These are phyloP conservation scores for Sternarchorhynchus goeldii DNA, from an alignment of 2,797 vertebrate genomes.

Conservation along the genomic window DNA sequence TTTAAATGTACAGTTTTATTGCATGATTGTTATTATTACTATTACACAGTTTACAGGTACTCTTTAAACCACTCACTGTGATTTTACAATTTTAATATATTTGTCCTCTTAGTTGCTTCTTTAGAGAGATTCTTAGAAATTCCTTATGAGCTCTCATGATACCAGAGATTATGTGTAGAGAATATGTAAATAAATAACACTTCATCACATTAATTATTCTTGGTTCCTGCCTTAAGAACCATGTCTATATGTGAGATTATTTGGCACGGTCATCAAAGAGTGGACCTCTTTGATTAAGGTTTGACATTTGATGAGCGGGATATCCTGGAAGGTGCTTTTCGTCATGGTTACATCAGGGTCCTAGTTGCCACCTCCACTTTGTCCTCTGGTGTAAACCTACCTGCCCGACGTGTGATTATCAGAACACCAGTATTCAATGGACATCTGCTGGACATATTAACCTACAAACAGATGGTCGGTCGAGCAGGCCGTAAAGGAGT, in stretches of 20 bases:
- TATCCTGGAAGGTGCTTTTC: conserved; percentile 91
- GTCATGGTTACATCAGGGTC: conserved; percentile 85
- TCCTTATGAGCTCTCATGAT: background rate
- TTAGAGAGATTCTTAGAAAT: too few relatives aligned
- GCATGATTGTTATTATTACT: background rate
- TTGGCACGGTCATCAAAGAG: background rate
- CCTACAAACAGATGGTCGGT: conserved; percentile 97
- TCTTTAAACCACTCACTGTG: background rate
- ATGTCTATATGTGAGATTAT: background rate
- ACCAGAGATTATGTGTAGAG: background rate
- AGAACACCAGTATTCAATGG: conserved; percentile 90
- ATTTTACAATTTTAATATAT: too few relatives aligned
- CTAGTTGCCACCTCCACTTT: conserved; percentile 93
- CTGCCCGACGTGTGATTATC: conserved; percentile 92
- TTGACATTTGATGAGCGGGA: conserved; percentile 96
- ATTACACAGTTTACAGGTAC: background rate
- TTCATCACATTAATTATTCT: too few relatives aligned
- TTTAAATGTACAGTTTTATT: background rate
- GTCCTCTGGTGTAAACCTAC: conserved; percentile 95
- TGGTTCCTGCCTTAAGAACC: background rate
- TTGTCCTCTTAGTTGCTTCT: too few relatives aligned
- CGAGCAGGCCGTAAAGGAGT: conserved; percentile 96
- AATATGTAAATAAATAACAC: background rate
- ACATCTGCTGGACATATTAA: conserved; percentile 86
- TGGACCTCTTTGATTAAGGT: conserved; percentile 71